Conservation (phyloP, 2,888 invertebrate genomes). For the Caradrina clavipalpis region DNA sequence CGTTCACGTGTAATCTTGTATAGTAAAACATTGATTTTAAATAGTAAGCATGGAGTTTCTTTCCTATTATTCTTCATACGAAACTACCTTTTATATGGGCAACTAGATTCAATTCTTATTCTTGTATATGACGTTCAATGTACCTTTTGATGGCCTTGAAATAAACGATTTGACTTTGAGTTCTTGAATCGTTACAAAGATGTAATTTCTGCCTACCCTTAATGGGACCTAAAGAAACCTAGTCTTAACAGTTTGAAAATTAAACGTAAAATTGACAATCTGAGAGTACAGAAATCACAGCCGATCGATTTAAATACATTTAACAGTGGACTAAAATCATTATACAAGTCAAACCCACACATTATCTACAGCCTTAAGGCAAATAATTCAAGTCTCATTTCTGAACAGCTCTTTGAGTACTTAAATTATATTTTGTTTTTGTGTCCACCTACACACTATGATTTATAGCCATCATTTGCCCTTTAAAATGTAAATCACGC, state of each 20-base stretch:
- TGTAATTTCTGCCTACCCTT: no score
- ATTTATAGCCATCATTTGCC: conserved; percentile 30
- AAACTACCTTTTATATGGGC: no score
- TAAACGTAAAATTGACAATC: not conserved
- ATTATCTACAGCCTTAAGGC: not conserved
- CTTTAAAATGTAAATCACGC: conserved; percentile 40
- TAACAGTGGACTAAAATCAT: not conserved
- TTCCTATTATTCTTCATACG: no score
- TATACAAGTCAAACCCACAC: conserved; percentile 9
- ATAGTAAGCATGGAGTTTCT: no score
- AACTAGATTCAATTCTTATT: no score
- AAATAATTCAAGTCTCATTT: conserved; percentile 1
- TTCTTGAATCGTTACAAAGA: no score
- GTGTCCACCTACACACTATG: conserved; percentile 19
- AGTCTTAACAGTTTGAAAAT: not conserved
- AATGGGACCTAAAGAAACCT: not conserved
- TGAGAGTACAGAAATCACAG: not conserved
- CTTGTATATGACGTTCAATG: no score
- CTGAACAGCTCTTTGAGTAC: conserved; percentile 9
- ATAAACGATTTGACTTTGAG: no score
- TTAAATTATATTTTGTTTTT: conserved; percentile 35
- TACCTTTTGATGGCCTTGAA: no score
- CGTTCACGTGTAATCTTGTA: no score
- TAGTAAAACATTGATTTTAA: no score
- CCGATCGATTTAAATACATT: not conserved